These are phyloP conservation scores for Gadopsis bispinosus DNA, from an alignment of 2,797 vertebrate genomes.

Conservation along the genomic window DNA sequence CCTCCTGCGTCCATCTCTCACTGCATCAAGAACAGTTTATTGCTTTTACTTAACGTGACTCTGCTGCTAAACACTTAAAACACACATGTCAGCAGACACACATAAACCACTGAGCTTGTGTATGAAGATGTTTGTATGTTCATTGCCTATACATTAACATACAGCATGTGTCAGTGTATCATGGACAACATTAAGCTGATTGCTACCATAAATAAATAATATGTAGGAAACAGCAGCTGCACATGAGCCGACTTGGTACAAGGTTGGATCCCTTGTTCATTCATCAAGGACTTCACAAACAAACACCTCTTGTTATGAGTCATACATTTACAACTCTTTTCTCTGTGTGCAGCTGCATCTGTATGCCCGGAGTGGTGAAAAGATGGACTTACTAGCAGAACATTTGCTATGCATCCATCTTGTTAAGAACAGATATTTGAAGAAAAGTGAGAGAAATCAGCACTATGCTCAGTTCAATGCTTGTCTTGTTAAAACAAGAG, in stretches of 20 bases:
- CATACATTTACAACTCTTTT: slow-evolving; percentile 9
- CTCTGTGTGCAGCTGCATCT: background rate
- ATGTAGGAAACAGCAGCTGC: slow-evolving; percentile 14
- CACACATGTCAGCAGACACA: slow-evolving; percentile 27
- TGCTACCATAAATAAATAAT: slow-evolving; percentile 33
- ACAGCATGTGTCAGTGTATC: slow-evolving; percentile 34
- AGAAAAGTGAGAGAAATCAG: slow-evolving; percentile 32
- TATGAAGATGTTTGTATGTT: slow-evolving; percentile 36
- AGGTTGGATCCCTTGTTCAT: slow-evolving; percentile 4
- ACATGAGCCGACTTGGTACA: background rate
- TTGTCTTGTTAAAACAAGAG: slow-evolving; percentile 48
- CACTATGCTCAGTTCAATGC: background rate
- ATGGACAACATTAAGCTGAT: slow-evolving; percentile 28
- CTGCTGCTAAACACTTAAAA: slow-evolving; percentile 54
- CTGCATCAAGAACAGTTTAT: slow-evolving; percentile 66
- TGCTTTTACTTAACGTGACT: slow-evolving; percentile 69
- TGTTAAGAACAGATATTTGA: slow-evolving; percentile 24
- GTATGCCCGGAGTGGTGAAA: background rate
- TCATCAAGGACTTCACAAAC: slow-evolving; percentile 16
- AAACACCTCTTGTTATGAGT: slow-evolving; percentile 17
- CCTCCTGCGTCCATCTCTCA: slow-evolving; percentile 61
- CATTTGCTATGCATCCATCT: background rate
- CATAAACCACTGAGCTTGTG: slow-evolving; percentile 32
- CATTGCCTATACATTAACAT: slow-evolving; percentile 27
- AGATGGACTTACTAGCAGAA: slow-evolving; percentile 4